Evolutionary conservation across 1,140 invertebrate genomes (phyloP).

Genomic region (Drosophila ambigua): DNA sequence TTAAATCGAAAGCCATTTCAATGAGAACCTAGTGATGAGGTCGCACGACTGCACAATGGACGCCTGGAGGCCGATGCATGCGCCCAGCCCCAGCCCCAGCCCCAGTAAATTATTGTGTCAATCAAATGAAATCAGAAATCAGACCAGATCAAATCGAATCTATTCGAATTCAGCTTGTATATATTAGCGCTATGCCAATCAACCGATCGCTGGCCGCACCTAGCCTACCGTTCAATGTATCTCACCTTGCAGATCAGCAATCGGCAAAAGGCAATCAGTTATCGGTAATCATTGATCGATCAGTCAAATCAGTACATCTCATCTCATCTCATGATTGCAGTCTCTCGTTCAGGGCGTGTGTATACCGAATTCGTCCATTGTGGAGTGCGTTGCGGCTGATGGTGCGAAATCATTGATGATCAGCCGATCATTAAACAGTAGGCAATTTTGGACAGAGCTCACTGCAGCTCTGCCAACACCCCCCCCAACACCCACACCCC

Average conservation of each 20-base stretch:
- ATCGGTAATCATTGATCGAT: too few species aligned
- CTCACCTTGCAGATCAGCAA: too few species aligned
- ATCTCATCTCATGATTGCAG: too few species aligned
- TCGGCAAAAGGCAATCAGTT: too few species aligned
- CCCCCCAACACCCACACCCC: not conserved
- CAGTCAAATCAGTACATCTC: too few species aligned
- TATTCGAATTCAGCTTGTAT: not conserved
- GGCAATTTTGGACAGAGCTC: slow-evolving; percentile 30
- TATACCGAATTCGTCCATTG: slow-evolving; percentile 70
- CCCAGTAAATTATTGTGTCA: too few species aligned
- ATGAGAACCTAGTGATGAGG: slow-evolving; percentile 73
- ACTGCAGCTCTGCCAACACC: too few species aligned
- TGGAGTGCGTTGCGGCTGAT: slow-evolving; percentile 63
- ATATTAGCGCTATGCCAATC: too few species aligned
- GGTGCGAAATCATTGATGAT: slow-evolving; percentile 44
- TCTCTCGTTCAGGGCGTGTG: slow-evolving; percentile 37
- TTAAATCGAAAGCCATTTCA: slow-evolving; percentile 49
- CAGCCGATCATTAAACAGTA: not conserved
- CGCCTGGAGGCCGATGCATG: slow-evolving; percentile 62
- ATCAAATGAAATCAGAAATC: slow-evolving; percentile 4
- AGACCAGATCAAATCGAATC: not conserved
- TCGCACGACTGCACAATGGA: slow-evolving; percentile 76
- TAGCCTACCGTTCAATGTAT: too few species aligned
- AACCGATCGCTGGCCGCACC: too few species aligned
- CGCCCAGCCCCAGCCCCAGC: not conserved